Evolutionary conservation across 1,140 invertebrate genomes (phyloP).

Genomic region (Zaprionus kolodkinae): DNA sequence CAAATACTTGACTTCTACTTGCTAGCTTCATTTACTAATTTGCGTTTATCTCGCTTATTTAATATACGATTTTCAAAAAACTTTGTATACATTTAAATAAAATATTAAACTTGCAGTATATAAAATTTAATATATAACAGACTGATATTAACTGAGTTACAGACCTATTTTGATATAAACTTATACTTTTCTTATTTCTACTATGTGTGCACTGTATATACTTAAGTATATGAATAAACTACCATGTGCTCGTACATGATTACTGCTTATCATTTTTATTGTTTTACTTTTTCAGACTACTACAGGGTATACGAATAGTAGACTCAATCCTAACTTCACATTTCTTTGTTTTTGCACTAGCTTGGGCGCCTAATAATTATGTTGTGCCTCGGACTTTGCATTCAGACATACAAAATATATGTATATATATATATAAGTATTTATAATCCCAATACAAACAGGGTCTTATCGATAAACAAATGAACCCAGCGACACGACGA

Average conservation of each 20-base stretch:
- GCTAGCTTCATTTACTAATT: neutral
- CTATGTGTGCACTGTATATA: too few species aligned
- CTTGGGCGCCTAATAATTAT: neutral
- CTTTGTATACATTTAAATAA: neutral
- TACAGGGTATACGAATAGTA: neutral
- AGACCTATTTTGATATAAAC: too few species aligned
- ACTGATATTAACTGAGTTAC: conserved; percentile 1
- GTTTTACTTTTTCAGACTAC: too few species aligned
- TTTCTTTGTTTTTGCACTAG: conserved; percentile 15
- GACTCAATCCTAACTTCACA: neutral
- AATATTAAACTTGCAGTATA: neutral
- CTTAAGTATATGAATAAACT: too few species aligned
- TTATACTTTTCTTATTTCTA: too few species aligned
- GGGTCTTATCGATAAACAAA: conserved; percentile 25
- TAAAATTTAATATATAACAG: too few species aligned
- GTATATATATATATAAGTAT: too few species aligned
- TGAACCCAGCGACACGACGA: conserved; percentile 23
- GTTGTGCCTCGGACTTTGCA: conserved; percentile 29
- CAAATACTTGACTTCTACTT: neutral
- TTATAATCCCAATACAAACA: conserved; percentile 16
- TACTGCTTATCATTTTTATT: too few species aligned
- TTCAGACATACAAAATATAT: conserved; percentile 9
- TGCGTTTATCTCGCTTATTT: neutral
- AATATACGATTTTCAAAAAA: neutral
- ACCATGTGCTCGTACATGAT: too few species aligned